These are phyloP conservation scores for Lithodes maja DNA, from an alignment of 2,888 invertebrate species.

Conservation along the genomic window DNA sequence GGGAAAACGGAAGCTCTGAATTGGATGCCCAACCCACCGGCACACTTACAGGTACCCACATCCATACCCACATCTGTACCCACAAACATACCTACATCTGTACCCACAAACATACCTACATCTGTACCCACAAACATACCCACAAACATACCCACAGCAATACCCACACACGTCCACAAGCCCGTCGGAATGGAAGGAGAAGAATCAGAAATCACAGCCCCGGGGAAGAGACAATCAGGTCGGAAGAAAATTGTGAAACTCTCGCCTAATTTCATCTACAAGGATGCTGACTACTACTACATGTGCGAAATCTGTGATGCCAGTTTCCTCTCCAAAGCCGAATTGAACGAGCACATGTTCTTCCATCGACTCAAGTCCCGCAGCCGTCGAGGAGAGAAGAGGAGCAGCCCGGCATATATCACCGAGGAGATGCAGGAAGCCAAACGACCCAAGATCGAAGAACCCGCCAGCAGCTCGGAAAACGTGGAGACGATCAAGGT, in stretches of 20 bases:
- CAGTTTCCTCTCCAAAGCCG: constrained; percentile 52
- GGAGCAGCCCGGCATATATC: not conserved
- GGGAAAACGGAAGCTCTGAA: not conserved
- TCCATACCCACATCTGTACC: not conserved
- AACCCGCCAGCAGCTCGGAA: constrained; percentile 5
- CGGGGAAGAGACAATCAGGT: not conserved
- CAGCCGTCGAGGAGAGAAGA: constrained; percentile 54
- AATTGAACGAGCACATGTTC: constrained; percentile 60
- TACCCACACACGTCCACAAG: not conserved
- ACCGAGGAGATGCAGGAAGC: constrained; percentile 27
- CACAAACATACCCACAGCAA: not conserved
- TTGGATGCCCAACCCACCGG: not conserved
- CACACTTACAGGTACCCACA: not conserved
- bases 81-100: not conserved
- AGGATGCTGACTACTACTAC: constrained; percentile 48
- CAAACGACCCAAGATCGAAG: constrained; percentile 27
- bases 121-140: not conserved
- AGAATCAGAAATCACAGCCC: not conserved
- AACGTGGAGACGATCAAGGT: constrained; percentile 23
- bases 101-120: not conserved
- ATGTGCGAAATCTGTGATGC: constrained; percentile 67
- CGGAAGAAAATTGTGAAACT: constrained; percentile 19
- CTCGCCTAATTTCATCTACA: constrained; percentile 39
- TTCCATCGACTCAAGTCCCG: constrained; percentile 57
- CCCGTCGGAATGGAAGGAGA: not conserved